Percentiles rank a stretch among this genome's conserved stretches.
phyloP scores from a whole-genome alignment of 2,888 invertebrate genomes.

The Chymomyza procnemis region DNA sequence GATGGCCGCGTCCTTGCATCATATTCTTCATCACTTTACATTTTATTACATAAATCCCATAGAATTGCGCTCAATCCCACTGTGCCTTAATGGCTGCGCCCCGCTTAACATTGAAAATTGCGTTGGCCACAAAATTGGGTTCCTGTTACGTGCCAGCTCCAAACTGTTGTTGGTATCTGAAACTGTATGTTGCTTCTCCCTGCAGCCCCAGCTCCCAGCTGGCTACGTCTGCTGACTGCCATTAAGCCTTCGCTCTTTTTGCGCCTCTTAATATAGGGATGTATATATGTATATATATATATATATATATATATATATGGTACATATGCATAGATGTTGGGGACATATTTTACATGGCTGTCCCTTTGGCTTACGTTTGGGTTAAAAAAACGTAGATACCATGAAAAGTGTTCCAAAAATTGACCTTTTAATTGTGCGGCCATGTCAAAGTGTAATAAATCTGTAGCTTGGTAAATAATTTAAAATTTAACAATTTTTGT shows the following conservation, averaged over 20 bases:
- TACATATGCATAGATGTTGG: not conserved
- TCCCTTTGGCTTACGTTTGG: not conserved
- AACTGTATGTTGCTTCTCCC: no score
- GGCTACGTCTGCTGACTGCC: slow-evolving; percentile 35
- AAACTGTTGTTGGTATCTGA: slow-evolving; percentile 1
- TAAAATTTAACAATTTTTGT: not conserved
- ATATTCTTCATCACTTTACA: slow-evolving; percentile 10
- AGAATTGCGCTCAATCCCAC: slow-evolving; percentile 6
- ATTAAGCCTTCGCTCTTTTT: slow-evolving; percentile 6
- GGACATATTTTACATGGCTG: not conserved
- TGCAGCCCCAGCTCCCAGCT: no score
- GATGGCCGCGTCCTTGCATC: slow-evolving; percentile 4
- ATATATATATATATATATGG: not conserved
- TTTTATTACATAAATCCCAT: slow-evolving; percentile 1
- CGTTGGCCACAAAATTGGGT: slow-evolving; percentile 58
- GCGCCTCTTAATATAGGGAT: slow-evolving; percentile 25
- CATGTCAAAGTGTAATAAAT: not conserved
- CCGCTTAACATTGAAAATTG: no score
- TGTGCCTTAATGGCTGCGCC: slow-evolving; percentile 4
- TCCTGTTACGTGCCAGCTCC: slow-evolving; percentile 37
- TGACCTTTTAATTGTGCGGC: not conserved
- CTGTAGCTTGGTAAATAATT: not conserved
- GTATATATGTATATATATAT: not conserved
- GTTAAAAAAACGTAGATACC: not conserved
- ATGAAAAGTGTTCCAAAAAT: not conserved